Percentiles rank a stretch among this genome's conserved stretches.
These are phyloP conservation scores for Nasonovia ribisnigri DNA, from an alignment of 2,888 invertebrate genomes.

Conservation along the genomic window DNA sequence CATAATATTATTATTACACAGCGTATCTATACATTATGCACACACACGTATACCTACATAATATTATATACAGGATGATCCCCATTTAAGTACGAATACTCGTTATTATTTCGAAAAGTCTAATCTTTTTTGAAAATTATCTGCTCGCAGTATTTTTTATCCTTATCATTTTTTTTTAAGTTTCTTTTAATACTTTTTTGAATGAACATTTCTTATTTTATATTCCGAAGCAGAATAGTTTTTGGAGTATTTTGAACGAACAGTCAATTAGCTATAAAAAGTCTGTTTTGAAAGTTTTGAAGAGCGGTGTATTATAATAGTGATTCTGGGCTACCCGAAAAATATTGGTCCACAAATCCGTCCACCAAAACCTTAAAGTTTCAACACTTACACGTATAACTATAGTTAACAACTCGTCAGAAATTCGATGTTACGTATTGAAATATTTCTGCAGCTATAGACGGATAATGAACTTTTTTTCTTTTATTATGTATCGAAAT, in stretches of 20 bases:
- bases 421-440: not conserved
- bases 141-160: not conserved
- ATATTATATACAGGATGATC: not conserved
- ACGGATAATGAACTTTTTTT: not conserved
- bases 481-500: not conserved
- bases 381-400: not conserved
- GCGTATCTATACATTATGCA: not conserved
- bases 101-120: not conserved
- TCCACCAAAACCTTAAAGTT: not conserved
- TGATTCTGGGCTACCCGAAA: not conserved
- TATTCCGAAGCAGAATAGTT: not conserved
- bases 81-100: not conserved
- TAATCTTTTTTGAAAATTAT: not conserved
- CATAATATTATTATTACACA: not conserved
- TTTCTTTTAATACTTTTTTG: not conserved
- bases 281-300: not conserved
- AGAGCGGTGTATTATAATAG: too few species aligned
- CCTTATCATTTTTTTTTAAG: not conserved
- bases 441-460: not conserved
- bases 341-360: not conserved
- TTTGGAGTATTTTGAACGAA: not conserved
- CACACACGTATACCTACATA: too few species aligned
- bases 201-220: not conserved
- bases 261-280: not conserved
- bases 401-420: not conserved